These are phyloP conservation scores for Acrobasis suavella DNA, from an alignment of 2,888 invertebrate species.

Conservation along the genomic window DNA sequence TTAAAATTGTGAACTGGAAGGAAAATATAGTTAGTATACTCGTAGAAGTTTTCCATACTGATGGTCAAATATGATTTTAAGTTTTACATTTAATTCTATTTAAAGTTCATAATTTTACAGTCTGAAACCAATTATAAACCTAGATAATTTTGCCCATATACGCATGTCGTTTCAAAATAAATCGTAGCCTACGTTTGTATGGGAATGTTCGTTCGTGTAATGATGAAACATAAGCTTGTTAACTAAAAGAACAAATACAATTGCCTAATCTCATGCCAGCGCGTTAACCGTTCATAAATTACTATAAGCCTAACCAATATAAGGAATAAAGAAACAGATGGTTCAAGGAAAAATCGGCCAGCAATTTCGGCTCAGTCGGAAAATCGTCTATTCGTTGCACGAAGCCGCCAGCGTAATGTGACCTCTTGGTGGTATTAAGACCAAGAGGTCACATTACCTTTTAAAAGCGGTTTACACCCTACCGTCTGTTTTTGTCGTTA, in stretches of 20 bases:
- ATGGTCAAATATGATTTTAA: too few relatives aligned
- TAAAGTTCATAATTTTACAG: too few relatives aligned
- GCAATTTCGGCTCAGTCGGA: conserved; percentile 61
- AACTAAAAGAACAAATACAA: background rate
- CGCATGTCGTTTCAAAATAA: too few relatives aligned
- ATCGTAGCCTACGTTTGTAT: too few relatives aligned
- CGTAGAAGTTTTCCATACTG: too few relatives aligned
- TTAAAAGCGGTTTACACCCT: background rate
- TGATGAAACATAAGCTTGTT: background rate
- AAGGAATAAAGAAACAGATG: conserved; percentile 72
- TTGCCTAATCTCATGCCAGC: background rate
- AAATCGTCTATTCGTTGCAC: conserved; percentile 57
- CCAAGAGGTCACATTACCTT: too few relatives aligned
- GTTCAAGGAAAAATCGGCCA: conserved; percentile 54
- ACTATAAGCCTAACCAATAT: conserved; percentile 68
- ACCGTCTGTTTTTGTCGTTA: too few relatives aligned
- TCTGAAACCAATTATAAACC: too few relatives aligned
- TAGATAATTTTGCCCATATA: too few relatives aligned
- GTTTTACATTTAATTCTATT: too few relatives aligned
- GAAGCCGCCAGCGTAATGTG: conserved; percentile 7
- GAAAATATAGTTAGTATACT: too few relatives aligned
- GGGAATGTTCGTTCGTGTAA: background rate
- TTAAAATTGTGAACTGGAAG: too few relatives aligned
- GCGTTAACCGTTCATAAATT: conserved; percentile 56
- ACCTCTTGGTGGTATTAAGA: conserved; percentile 12